Evolutionary conservation across 92 coral and sea anemone species (phyloP).

Genomic region (Anthopleura xanthogrammica): DNA sequence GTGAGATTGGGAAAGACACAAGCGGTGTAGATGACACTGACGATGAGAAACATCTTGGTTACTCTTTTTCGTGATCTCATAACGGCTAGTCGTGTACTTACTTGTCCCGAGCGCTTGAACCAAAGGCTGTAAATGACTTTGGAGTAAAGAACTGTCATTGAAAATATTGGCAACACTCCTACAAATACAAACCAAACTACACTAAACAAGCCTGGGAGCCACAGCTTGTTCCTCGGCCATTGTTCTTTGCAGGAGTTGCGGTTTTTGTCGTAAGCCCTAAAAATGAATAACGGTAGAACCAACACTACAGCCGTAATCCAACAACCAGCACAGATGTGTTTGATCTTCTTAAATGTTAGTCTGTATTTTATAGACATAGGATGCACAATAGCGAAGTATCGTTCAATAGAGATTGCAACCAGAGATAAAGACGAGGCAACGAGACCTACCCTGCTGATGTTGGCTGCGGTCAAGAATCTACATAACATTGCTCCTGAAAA

Average conservation of each 20-base stretch:
- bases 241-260: conserved; percentile 31
- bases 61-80: conserved; percentile 57
- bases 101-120: conserved; percentile 18
- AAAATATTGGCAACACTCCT: conserved; percentile 21
- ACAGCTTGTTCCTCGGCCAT: conserved; percentile 27
- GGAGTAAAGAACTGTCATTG: not conserved
- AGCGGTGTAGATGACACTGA: conserved; percentile 49
- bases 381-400: conserved; percentile 50
- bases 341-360: conserved; percentile 29
- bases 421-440: conserved; percentile 40
- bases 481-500: conserved; percentile 35
- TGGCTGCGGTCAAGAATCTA: conserved; percentile 41
- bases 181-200: conserved; percentile 33
- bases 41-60: conserved; percentile 58
- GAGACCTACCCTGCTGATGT: conserved; percentile 41
- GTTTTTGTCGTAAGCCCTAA: conserved; percentile 25
- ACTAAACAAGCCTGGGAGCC: conserved; percentile 28
- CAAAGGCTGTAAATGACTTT: conserved; percentile 31
- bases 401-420: conserved; percentile 46
- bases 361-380: conserved; percentile 30
- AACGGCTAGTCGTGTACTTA: conserved; percentile 30
- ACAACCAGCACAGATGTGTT: conserved; percentile 13
- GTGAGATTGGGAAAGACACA: conserved; percentile 61
- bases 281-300: conserved; percentile 29
- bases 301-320: conserved; percentile 38